phyloP scores from a whole-genome alignment of 2,797 vertebrate species.

The Macropus fuliginosus region DNA sequence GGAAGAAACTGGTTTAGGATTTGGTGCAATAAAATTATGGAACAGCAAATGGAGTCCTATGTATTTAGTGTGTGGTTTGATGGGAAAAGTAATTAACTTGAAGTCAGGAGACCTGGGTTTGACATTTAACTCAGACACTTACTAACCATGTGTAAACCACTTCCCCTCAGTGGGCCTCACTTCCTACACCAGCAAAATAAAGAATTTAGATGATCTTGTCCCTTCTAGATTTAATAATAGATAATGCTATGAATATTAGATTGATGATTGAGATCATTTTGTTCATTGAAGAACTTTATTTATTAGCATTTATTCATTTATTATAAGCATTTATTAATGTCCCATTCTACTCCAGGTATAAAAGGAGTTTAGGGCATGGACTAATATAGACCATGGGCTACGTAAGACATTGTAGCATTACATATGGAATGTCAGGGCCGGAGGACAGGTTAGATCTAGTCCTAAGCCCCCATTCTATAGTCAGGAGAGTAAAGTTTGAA shows the following conservation, averaged over 20 bases:
- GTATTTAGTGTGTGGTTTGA: accelerated
- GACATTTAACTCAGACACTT: background rate
- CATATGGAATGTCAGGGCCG: background rate
- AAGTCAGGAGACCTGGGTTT: background rate
- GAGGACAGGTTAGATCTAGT: background rate
- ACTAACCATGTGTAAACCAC: background rate
- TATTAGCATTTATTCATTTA: background rate
- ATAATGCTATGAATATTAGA: background rate
- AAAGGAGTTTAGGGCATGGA: background rate
- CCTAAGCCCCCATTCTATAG: background rate
- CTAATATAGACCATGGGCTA: background rate
- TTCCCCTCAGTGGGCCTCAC: background rate
- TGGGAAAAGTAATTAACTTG: background rate
- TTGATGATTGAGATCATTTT: background rate
- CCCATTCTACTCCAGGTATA: background rate
- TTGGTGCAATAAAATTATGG: background rate
- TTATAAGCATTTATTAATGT: background rate
- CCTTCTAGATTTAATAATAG: background rate
- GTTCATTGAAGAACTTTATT: background rate
- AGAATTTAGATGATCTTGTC: background rate
- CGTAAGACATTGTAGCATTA: background rate
- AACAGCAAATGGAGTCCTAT: background rate
- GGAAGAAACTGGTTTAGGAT: background rate
- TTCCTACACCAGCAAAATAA: background rate
- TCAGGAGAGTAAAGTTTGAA: background rate